Evolutionary conservation across 2,888 invertebrate genomes (phyloP).

Genomic region (Gasteruption jaculator): DNA sequence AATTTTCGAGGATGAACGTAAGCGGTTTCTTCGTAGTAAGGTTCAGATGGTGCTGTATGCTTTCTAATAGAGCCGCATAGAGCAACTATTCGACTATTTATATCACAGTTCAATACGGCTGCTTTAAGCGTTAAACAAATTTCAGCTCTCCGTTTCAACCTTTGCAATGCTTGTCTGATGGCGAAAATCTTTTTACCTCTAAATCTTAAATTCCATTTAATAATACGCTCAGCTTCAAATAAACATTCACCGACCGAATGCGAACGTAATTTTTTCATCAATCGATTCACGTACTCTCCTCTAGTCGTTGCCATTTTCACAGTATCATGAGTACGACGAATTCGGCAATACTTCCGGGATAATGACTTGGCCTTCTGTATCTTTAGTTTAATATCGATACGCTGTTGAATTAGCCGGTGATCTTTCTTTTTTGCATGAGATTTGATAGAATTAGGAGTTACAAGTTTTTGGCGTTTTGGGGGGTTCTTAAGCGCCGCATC

Average conservation of each 20-base stretch:
- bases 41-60: too few relatives aligned
- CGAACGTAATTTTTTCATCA: neutral
- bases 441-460: neutral
- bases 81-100: too few relatives aligned
- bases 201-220: slow-evolving; percentile 2
- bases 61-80: too few relatives aligned
- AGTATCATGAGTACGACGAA: neutral
- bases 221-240: slow-evolving; percentile 12
- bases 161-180: slow-evolving; percentile 2
- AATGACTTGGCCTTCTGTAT: neutral
- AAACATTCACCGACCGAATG: neutral
- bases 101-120: too few relatives aligned
- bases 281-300: neutral
- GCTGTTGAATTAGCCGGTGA: neutral
- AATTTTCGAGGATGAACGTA: neutral
- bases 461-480: neutral
- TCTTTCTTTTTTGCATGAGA: neutral
- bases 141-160: slow-evolving; percentile 1
- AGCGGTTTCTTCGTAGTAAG: too few relatives aligned
- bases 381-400: neutral
- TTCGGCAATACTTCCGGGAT: neutral
- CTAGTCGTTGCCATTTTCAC: neutral
- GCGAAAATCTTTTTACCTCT: neutral
- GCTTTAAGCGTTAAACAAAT: neutral
- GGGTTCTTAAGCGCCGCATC: neutral